Conservation (phyloP, 2,113 vertebrate genomes). For the Ancistrus triradiatus region DNA sequence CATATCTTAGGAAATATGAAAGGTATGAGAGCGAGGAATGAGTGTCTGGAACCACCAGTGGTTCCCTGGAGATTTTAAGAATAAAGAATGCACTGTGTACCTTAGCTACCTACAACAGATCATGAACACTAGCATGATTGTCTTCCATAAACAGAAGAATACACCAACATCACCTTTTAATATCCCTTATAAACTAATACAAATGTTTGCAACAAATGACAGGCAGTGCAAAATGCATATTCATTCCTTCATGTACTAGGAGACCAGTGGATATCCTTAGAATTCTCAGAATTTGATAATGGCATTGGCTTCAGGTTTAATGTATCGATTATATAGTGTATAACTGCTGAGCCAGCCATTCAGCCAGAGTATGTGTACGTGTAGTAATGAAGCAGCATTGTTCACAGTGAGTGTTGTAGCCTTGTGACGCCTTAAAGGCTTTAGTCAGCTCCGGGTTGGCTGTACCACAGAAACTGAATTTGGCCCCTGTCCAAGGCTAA, state of each 20-base stretch:
- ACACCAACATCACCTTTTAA: no score
- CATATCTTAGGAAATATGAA: neutral
- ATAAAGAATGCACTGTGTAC: neutral
- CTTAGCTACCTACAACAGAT: no score
- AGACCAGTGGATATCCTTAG: no score
- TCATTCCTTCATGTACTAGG: no score
- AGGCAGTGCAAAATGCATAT: no score
- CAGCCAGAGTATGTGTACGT: constrained; percentile 53
- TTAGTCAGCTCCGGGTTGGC: constrained; percentile 47
- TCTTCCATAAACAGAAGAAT: no score
- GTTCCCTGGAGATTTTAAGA: neutral
- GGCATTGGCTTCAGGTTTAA: no score
- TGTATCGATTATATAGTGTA: constrained; percentile 58
- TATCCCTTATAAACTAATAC: no score
- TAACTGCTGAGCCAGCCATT: constrained; percentile 57
- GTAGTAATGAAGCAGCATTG: constrained; percentile 60
- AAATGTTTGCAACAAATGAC: no score
- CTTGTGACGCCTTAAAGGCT: constrained; percentile 47
- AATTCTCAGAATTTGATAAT: no score
- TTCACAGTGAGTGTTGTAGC: constrained; percentile 45
- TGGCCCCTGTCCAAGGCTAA: constrained; percentile 2
- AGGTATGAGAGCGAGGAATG: neutral
- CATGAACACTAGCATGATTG: no score
- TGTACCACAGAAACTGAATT: constrained; percentile 10
- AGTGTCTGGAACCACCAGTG: neutral